Conservation (phyloP, 2,888 invertebrate genomes). For the Blastobasis lacticolella region DNA sequence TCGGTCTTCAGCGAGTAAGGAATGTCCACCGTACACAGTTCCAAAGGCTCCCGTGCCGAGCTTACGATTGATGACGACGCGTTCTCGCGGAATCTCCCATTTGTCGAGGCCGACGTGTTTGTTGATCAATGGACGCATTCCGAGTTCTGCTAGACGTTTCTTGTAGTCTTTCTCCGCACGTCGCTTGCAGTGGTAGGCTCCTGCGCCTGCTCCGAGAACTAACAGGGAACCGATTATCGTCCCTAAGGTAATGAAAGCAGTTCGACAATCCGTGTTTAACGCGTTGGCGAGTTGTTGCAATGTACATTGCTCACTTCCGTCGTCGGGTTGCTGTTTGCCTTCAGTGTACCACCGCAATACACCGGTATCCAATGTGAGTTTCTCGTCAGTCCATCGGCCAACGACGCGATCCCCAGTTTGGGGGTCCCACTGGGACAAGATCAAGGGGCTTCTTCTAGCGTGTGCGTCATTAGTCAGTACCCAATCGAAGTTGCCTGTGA, state of each 20-base stretch:
- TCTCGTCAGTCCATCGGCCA: slow-evolving; percentile 83
- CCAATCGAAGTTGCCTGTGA: slow-evolving; percentile 52
- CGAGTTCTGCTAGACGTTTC: slow-evolving; percentile 42
- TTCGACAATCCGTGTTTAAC: slow-evolving; percentile 81
- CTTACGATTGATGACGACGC: slow-evolving; percentile 88
- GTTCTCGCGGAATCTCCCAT: slow-evolving; percentile 90
- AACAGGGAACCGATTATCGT: slow-evolving; percentile 22
- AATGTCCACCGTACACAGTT: slow-evolving; percentile 93
- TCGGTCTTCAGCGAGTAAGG: slow-evolving; percentile 71
- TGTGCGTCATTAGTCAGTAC: slow-evolving; percentile 28
- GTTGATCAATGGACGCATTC: slow-evolving; percentile 40
- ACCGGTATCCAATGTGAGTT: slow-evolving; percentile 83
- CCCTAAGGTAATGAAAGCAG: slow-evolving; percentile 73
- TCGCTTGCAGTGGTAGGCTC: slow-evolving; percentile 38
- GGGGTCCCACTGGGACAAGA: slow-evolving; percentile 78
- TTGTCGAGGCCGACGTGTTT: slow-evolving; percentile 77
- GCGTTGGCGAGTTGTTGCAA: slow-evolving; percentile 79
- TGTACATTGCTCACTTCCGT: slow-evolving; percentile 80
- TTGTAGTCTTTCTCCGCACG: slow-evolving; percentile 47
- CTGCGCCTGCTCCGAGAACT: slow-evolving; percentile 32
- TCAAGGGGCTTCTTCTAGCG: slow-evolving; percentile 21
- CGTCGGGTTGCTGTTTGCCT: slow-evolving; percentile 76
- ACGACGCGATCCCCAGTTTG: slow-evolving; percentile 57
- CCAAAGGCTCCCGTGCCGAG: slow-evolving; percentile 95
- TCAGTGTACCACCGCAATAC: slow-evolving; percentile 77